A percentile compares a stretch with the other conserved stretches of the same genome.
Conservation (phyloP, 30 jellyfish, hydroid and myxozoan genomes). For the Clytia hemisphaerica region DNA sequence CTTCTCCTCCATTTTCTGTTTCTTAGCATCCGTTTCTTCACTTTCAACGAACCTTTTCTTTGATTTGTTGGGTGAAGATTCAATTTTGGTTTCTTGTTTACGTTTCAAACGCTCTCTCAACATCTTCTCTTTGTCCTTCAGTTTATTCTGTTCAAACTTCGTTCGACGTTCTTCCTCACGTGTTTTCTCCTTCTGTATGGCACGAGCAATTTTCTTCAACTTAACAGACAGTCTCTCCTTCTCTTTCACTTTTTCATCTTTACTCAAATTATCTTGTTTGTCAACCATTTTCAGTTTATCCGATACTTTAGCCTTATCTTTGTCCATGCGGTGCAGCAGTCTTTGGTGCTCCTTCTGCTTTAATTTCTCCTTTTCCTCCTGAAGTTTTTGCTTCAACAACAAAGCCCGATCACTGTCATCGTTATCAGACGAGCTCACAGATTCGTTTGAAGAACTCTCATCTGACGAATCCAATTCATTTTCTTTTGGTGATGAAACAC, state of each 20-base stretch:
- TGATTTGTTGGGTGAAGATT: not conserved
- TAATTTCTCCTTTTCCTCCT: conserved; percentile 17
- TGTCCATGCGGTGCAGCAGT: conserved; percentile 15
- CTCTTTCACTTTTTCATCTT: conserved; percentile 16
- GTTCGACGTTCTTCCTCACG: conserved; percentile 15
- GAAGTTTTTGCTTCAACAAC: conserved; percentile 12
- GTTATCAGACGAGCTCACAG: conserved; percentile 3
- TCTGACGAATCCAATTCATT: conserved; percentile 7
- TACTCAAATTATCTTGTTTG: not conserved
- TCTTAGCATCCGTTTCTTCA: not conserved
- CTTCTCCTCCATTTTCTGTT: not conserved
- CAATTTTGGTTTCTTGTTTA: not conserved
- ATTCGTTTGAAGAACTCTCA: not conserved
- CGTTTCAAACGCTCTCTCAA: conserved; percentile 17
- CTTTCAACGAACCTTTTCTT: not conserved
- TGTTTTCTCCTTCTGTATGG: conserved; percentile 25
- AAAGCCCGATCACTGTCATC: conserved; percentile 10
- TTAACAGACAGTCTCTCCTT: conserved; percentile 11
- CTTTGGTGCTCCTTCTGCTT: conserved; percentile 6
- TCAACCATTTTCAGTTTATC: conserved; percentile 7
- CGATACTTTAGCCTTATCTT: conserved; percentile 16
- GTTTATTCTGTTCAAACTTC: conserved; percentile 10
- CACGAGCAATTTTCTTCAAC: conserved; percentile 21
- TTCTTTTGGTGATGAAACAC: too few relatives aligned
- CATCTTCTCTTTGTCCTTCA: conserved; percentile 21